Conservation (phyloP, 2,888 invertebrate genomes). For the Amblyteles armatorius region DNA sequence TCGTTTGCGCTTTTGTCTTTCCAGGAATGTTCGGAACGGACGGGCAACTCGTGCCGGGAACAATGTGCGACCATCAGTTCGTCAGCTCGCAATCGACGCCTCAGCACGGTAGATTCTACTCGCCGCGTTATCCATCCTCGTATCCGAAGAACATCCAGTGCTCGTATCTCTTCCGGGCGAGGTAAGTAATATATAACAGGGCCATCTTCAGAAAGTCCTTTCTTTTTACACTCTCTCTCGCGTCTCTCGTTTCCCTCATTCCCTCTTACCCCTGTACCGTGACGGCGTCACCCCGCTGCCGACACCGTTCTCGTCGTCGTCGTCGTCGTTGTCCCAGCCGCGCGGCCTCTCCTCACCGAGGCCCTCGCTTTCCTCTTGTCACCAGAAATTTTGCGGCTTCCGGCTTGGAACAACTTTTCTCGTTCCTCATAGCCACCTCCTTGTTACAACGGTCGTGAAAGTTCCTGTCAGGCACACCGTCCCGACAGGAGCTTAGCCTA, state of each 20-base stretch:
- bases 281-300: slow-evolving; percentile 19
- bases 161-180: slow-evolving; percentile 95
- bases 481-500: slow-evolving; percentile 56
- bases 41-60: slow-evolving; percentile 91
- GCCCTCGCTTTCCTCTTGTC: slow-evolving; percentile 70
- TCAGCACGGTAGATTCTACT: slow-evolving; percentile 93
- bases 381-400: slow-evolving; percentile 79
- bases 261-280: slow-evolving; percentile 44
- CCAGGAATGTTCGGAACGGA: slow-evolving; percentile 93
- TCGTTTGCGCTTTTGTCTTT: slow-evolving; percentile 77
- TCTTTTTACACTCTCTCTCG: slow-evolving; percentile 27
- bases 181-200: slow-evolving; percentile 85
- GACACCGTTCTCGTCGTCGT: neutral
- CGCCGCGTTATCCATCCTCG: slow-evolving; percentile 97
- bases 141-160: slow-evolving; percentile 97
- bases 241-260: slow-evolving; percentile 27
- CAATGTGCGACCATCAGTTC: slow-evolving; percentile 95
- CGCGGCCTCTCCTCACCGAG: slow-evolving; percentile 63
- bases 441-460: slow-evolving; percentile 75
- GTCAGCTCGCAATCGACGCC: slow-evolving; percentile 90
- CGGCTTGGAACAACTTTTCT: slow-evolving; percentile 77
- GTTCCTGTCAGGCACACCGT: slow-evolving; percentile 70
- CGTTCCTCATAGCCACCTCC: slow-evolving; percentile 78
- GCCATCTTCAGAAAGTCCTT: slow-evolving; percentile 23
- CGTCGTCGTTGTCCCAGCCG: slow-evolving; percentile 58